phyloP scores from a whole-genome alignment of 2,113 vertebrate species.

The Myiozetetes cayanensis region DNA sequence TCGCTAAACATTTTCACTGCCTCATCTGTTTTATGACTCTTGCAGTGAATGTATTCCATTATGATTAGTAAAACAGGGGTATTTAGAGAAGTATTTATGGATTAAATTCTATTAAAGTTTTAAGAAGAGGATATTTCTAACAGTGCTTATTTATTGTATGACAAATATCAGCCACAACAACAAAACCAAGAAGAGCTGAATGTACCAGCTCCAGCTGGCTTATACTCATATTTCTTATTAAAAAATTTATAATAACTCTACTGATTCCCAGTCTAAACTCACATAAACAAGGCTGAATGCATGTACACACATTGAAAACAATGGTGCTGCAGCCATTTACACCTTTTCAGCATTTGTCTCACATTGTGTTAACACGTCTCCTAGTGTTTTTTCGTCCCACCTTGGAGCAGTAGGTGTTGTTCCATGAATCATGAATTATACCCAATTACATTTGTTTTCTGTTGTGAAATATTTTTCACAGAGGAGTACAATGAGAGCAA shows the following conservation, averaged over 20 bases:
- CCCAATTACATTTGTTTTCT: not conserved
- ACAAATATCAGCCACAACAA: not conserved
- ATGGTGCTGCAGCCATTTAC: not conserved
- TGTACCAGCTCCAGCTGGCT: not conserved
- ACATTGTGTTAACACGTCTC: not conserved
- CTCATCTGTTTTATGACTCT: slow-evolving; percentile 52
- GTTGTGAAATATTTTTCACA: not conserved
- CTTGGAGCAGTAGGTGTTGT: not conserved
- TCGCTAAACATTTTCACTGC: slow-evolving; percentile 41
- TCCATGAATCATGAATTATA: slow-evolving; percentile 14
- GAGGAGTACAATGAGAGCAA: not conserved
- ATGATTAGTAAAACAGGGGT: slow-evolving; percentile 31
- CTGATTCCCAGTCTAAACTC: not conserved
- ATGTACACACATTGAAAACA: not conserved
- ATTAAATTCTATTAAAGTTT: slow-evolving; percentile 38
- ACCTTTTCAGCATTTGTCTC: not conserved
- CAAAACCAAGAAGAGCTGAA: not conserved
- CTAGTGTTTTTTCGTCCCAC: not conserved
- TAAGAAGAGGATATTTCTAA: slow-evolving; percentile 12
- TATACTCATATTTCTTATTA: not conserved
- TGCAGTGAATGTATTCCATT: not conserved
- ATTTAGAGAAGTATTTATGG: slow-evolving; percentile 52
- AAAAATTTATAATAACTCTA: not conserved
- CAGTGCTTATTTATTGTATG: slow-evolving; percentile 3
- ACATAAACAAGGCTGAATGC: not conserved